phyloP scores from a whole-genome alignment of 1,140 invertebrate genomes.

The Zaprionus ghesquierei region DNA sequence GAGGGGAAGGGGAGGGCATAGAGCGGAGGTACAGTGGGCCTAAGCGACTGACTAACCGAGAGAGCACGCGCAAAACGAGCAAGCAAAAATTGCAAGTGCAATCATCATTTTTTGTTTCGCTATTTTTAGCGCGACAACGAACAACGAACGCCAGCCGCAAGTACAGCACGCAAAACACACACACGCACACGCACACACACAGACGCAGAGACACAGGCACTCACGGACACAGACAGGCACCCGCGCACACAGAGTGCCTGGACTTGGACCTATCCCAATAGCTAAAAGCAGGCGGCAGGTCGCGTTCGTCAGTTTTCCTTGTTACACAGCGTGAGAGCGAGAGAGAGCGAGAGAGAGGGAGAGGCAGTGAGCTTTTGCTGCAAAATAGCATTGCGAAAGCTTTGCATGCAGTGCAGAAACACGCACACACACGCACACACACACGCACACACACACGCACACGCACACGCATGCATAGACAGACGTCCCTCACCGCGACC shows the following conservation, averaged over 20 bases:
- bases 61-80: slow-evolving; percentile 1
- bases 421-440: neutral
- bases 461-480: neutral
- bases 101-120: slow-evolving; percentile 15
- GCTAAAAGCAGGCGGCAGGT: slow-evolving; percentile 59
- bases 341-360: neutral
- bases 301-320: slow-evolving; percentile 51
- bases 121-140: slow-evolving; percentile 38
- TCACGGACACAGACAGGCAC: slow-evolving; percentile 1
- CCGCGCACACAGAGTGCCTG: slow-evolving; percentile 28
- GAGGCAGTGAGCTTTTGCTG: slow-evolving; percentile 25
- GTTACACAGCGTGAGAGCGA: slow-evolving; percentile 33
- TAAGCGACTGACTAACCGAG: slow-evolving; percentile 16
- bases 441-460: neutral
- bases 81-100: slow-evolving; percentile 31
- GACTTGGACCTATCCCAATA: slow-evolving; percentile 76
- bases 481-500: slow-evolving; percentile 71
- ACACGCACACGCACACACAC: slow-evolving; percentile 2
- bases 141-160: slow-evolving; percentile 3
- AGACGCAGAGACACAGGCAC: neutral
- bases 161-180: slow-evolving; percentile 3
- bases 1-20: neutral
- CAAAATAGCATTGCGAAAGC: slow-evolving; percentile 12
- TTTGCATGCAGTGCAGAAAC: slow-evolving; percentile 44
- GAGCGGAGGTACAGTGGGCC: neutral